Conservation (phyloP, 1,140 invertebrate species). For the Bombus sylvicola region DNA sequence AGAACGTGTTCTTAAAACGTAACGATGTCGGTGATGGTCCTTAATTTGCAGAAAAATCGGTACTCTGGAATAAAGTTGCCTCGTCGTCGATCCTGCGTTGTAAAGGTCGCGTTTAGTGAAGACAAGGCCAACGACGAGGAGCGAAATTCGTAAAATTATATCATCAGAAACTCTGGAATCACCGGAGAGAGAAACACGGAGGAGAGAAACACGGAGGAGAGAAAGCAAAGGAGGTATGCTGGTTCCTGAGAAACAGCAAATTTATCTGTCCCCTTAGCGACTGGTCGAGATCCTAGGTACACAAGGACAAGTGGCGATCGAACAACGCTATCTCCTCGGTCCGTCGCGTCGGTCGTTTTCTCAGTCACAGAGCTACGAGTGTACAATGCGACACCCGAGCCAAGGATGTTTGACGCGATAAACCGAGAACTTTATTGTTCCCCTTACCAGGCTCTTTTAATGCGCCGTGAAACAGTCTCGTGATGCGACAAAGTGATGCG, state of each 20-base stretch:
- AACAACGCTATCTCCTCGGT: constrained; percentile 54
- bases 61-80: too few species aligned
- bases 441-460: constrained; percentile 42
- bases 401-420: constrained; percentile 73
- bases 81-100: not conserved
- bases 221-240: not conserved
- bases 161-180: constrained; percentile 50
- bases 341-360: constrained; percentile 52
- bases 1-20: not conserved
- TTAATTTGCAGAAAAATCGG: too few species aligned
- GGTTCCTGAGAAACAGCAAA: constrained; percentile 31
- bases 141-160: not conserved
- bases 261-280: constrained; percentile 55
- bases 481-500: not conserved
- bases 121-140: not conserved
- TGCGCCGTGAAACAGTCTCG: constrained; percentile 26
- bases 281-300: constrained; percentile 70
- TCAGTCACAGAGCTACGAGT: constrained; percentile 51
- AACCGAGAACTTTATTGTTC: constrained; percentile 67
- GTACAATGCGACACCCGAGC: constrained; percentile 53
- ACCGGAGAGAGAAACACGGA: constrained; percentile 18
- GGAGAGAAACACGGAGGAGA: not conserved
- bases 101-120: not conserved
- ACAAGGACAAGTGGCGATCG: constrained; percentile 67
- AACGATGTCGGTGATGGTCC: constrained; percentile 7